Conservation (phyloP, 92 coral and sea anemone genomes). For the Virgularia gustaviana region DNA sequence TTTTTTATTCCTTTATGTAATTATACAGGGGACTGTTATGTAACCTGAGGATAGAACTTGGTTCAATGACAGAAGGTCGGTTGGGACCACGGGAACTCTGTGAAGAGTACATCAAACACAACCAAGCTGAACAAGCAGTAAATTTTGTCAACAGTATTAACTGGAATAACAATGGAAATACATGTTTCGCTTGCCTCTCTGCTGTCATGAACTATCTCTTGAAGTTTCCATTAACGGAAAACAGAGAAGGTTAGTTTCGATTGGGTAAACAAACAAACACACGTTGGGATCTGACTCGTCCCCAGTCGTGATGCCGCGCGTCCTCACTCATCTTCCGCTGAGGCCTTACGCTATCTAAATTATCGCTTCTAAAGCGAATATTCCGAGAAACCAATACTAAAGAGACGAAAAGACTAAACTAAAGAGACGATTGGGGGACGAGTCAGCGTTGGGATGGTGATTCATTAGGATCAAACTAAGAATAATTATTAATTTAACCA, state of each 20-base stretch:
- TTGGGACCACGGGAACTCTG: slow-evolving; percentile 80
- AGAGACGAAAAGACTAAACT: too few species aligned
- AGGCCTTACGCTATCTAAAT: too few species aligned
- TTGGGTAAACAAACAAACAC: not conserved
- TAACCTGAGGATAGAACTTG: slow-evolving; percentile 83
- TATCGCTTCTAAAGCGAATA: too few species aligned
- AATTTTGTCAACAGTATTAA: slow-evolving; percentile 93
- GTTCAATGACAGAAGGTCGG: slow-evolving; percentile 73
- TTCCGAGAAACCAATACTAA: too few species aligned
- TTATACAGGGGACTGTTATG: slow-evolving; percentile 87
- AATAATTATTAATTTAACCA: too few species aligned
- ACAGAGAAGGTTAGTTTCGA: slow-evolving; percentile 65
- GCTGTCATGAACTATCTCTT: slow-evolving; percentile 79
- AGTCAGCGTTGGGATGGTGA: too few species aligned
- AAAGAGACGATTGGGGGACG: too few species aligned
- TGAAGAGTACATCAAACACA: slow-evolving; percentile 81
- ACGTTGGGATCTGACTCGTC: not conserved
- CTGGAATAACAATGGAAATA: slow-evolving; percentile 90
- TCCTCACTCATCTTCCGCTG: too few species aligned
- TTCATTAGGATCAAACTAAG: too few species aligned
- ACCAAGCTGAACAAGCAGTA: slow-evolving; percentile 96
- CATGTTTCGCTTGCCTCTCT: slow-evolving; percentile 82
- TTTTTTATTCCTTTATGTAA: not conserved
- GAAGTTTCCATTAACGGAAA: slow-evolving; percentile 75
- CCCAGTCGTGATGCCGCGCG: too few species aligned